Evolutionary conservation across 2,113 vertebrate genomes (phyloP).

Genomic region (Clarias gariepinus): DNA sequence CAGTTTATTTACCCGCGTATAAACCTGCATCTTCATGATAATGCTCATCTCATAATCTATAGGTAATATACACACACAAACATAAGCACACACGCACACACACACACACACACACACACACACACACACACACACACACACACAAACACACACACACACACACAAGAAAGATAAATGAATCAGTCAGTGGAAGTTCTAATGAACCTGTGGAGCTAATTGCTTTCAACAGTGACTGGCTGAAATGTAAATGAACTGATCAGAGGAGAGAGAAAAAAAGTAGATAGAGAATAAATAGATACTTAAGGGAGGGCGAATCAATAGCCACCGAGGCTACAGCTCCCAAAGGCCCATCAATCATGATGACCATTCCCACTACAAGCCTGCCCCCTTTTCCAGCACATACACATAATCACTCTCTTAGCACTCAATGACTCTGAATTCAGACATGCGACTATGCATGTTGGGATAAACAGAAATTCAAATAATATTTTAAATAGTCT

Average conservation of each 20-base stretch:
- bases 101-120: neutral
- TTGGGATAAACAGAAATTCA: neutral
- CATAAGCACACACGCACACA: neutral
- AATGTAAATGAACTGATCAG: constrained; percentile 77
- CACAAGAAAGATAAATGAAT: constrained; percentile 75
- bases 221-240: constrained; percentile 71
- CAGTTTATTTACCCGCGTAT: neutral
- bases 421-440: constrained; percentile 39
- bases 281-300: constrained; percentile 72
- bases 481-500: neutral
- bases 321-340: constrained; percentile 59
- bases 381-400: constrained; percentile 24
- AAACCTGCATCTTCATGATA: neutral
- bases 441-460: constrained; percentile 10
- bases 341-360: constrained; percentile 48
- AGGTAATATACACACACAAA: neutral
- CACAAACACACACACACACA: constrained; percentile 29
- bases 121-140: constrained; percentile 17
- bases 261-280: constrained; percentile 58
- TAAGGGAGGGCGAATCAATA: constrained; percentile 69
- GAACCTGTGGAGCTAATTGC: constrained; percentile 78
- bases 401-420: constrained; percentile 48
- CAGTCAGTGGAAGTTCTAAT: constrained; percentile 74
- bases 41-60: neutral
- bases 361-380: constrained; percentile 25